phyloP scores from a whole-genome alignment of 2,888 invertebrate species.

The Empis stercorea region DNA sequence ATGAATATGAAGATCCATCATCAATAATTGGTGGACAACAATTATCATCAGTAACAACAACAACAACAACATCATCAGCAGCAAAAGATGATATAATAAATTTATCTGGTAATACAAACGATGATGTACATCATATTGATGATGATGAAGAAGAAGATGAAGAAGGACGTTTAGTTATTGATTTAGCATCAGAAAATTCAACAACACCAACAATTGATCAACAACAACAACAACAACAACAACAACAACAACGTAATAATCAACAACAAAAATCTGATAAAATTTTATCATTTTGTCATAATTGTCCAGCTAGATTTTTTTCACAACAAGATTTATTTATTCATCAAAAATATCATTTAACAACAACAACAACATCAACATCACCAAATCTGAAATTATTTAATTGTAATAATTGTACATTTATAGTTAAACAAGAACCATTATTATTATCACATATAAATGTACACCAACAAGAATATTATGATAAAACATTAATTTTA shows the following conservation, averaged over 20 bases:
- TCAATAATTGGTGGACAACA: conserved; percentile 24
- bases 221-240: conserved; percentile 9
- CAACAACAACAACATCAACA: conserved; percentile 16
- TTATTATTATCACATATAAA: conserved; percentile 54
- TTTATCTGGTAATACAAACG: not conserved
- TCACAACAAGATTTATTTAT: not conserved
- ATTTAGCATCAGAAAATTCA: conserved; percentile 19
- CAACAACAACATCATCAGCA: conserved; percentile 22
- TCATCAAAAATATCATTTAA: not conserved
- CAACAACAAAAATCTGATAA: too few species aligned
- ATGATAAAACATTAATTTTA: conserved; percentile 18
- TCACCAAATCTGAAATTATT: conserved; percentile 30
- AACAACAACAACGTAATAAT: conserved; percentile 23
- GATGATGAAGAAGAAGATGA: not conserved
- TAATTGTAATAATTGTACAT: conserved; percentile 65
- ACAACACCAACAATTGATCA: not conserved
- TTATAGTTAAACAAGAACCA: conserved; percentile 55
- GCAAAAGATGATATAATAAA: conserved; percentile 13
- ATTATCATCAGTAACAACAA: conserved; percentile 25
- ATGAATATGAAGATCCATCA: conserved; percentile 20
- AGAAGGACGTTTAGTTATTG: conserved; percentile 33
- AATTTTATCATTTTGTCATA: conserved; percentile 51
- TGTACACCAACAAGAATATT: conserved; percentile 41
- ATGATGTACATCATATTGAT: not conserved
- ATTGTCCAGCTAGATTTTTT: conserved; percentile 68